These are phyloP conservation scores for Saccopteryx bilineata DNA, from an alignment of 2,113 vertebrate species.

Conservation along the genomic window DNA sequence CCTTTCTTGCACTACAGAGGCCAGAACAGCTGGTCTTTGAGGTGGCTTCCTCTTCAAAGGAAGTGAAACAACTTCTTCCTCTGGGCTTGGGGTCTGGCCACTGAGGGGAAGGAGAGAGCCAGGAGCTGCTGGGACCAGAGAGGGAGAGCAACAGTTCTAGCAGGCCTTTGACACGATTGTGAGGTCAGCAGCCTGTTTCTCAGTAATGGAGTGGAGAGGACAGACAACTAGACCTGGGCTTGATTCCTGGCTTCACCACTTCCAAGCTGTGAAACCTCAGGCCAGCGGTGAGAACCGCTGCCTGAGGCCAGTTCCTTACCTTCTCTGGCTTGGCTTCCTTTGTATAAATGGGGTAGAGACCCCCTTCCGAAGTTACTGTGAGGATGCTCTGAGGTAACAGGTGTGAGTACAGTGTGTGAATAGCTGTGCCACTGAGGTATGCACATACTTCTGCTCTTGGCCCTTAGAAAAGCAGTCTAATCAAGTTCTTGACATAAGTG, in stretches of 20 bases:
- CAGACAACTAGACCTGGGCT: neutral
- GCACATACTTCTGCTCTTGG: neutral
- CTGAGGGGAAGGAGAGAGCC: neutral
- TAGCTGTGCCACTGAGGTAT: neutral
- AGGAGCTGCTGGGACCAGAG: neutral
- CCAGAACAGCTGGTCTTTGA: neutral
- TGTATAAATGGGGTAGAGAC: neutral
- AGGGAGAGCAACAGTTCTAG: neutral
- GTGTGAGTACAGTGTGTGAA: neutral
- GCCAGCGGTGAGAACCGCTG: neutral
- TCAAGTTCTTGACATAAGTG: neutral
- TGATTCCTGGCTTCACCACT: neutral
- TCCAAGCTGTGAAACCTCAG: neutral
- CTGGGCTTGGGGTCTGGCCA: neutral
- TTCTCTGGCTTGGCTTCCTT: constrained; percentile 3
- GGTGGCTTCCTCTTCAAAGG: neutral
- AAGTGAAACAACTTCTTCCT: neutral
- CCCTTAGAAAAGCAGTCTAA: neutral
- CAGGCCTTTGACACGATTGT: neutral
- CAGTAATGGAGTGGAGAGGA: neutral
- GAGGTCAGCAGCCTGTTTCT: neutral
- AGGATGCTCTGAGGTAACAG: neutral
- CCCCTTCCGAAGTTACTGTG: neutral
- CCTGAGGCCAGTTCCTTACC: neutral
- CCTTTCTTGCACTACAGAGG: neutral